Base-by-base conservation (phyloP, 2,888 invertebrate species). In the Smittia sp. region DNA sequence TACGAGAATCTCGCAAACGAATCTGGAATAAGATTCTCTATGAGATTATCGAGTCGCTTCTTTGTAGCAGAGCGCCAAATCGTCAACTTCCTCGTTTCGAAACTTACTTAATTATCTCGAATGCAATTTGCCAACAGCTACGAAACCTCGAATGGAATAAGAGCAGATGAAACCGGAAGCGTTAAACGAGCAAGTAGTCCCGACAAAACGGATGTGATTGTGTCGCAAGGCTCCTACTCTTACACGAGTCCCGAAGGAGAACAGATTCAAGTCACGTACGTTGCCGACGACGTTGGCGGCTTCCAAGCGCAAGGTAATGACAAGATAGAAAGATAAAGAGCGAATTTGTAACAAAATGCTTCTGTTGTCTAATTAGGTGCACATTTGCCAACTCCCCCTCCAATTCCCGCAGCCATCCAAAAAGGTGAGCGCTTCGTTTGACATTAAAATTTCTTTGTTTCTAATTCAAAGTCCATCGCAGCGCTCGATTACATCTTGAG, bases 311-410 rank as follows among this genome's bases (percentile, higher is more conserved):
- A 78, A 77, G 46, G 46, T n/a, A 2, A 2, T 46, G 4, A 65
- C 1, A 75, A 90, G 90, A 3, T 32, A 6, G 4, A 32, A 32
- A 32, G 32, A 46, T 46, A 46, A 46, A n/a, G 3, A 6, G 15
- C 2, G n/a, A n/a, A 3, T n/a, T n/a, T 46, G 11, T 46, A 46
- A 46, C 32, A 3, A 32, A 46, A n/a, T 46, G 46, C 15, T 46
- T 46, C n/a, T 9, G 6, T 38, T 38, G 6, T 38, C n/a, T 46
- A 11, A 46, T 15, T 32, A 32, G 32, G 32, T n/a, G 89, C 87
- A 2, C 91, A 91, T 80, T 82, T 91, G 66, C 91, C 90, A 1
- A 90, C 90, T 7, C 87, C 90, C 15, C 90, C 90, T 52, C 15
- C 27, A 69, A 69, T 69, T 54, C 69, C 69, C 25, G 54, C 9